Percentiles rank a stretch among this genome's conserved stretches.
Evolutionary conservation across 2,797 vertebrate species (phyloP).

Genomic region (Halcyon smyrnensis): DNA sequence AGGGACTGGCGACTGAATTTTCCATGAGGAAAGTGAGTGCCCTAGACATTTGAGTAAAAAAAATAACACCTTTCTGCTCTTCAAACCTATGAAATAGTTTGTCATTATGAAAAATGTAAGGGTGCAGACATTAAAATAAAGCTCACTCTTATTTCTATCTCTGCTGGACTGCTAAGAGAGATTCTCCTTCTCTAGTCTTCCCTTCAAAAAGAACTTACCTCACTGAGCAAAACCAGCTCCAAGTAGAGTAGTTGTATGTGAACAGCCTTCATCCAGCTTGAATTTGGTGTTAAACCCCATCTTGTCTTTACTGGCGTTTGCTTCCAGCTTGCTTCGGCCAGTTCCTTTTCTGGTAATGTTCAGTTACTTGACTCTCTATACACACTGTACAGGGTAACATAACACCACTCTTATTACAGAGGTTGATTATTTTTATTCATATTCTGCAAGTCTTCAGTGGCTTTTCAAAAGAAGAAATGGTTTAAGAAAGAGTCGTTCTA

Average conservation of each 20-base stretch:
- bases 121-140: neutral
- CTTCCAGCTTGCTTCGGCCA: neutral
- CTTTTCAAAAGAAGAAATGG: neutral
- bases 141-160: neutral
- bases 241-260: neutral
- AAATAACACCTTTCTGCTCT: neutral
- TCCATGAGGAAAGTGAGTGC: constrained; percentile 20
- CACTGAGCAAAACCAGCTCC: neutral
- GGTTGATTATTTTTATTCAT: neutral
- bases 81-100: neutral
- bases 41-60: neutral
- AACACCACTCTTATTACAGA: neutral
- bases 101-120: neutral
- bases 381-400: neutral
- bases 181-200: neutral
- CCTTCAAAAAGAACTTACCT: neutral
- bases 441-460: neutral
- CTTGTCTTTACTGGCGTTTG: neutral
- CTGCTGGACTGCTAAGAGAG: neutral
- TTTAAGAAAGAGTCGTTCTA: neutral
- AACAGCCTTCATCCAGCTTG: neutral
- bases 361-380: neutral
- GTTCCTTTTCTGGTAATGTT: neutral
- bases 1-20: neutral
- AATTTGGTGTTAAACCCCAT: neutral